These are phyloP conservation scores for Pithys albifrons DNA, from an alignment of 2,113 vertebrate genomes.

Conservation along the genomic window DNA sequence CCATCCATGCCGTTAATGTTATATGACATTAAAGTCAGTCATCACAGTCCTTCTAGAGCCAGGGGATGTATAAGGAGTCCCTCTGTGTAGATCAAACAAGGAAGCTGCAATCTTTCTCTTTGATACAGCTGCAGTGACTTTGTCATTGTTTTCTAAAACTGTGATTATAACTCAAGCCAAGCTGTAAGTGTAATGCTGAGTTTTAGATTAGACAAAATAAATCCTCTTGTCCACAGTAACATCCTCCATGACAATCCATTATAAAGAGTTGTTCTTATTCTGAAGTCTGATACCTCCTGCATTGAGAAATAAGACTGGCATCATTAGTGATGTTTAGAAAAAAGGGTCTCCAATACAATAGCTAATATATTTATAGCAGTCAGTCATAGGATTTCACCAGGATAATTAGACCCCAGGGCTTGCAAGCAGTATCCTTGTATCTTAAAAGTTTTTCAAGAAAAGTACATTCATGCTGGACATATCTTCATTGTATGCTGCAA, in stretches of 20 bases:
- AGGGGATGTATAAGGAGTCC: accelerated
- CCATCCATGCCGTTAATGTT: not conserved
- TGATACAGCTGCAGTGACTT: not conserved
- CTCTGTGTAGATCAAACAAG: not conserved
- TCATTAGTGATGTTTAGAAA: not conserved
- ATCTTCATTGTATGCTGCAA: not conserved
- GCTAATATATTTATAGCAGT: not conserved
- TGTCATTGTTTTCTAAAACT: not conserved
- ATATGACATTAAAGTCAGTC: no score
- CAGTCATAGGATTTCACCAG: not conserved
- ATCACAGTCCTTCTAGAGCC: not conserved
- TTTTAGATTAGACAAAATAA: not conserved
- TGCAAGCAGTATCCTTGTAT: not conserved
- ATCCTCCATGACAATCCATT: not conserved
- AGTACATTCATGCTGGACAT: not conserved
- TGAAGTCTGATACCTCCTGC: not conserved
- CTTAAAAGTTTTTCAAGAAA: not conserved
- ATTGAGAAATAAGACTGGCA: not conserved
- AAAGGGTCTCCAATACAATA: not conserved
- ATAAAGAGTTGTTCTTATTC: not conserved
- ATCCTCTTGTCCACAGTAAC: not conserved
- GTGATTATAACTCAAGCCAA: not conserved
- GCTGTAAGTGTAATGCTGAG: not conserved
- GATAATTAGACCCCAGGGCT: not conserved
- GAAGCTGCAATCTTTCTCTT: not conserved